Evolutionary conservation across 1,140 invertebrate genomes (phyloP), one percentile per base, ranked within the genome.

Genomic region (Brachionus manjavacas): DNA sequence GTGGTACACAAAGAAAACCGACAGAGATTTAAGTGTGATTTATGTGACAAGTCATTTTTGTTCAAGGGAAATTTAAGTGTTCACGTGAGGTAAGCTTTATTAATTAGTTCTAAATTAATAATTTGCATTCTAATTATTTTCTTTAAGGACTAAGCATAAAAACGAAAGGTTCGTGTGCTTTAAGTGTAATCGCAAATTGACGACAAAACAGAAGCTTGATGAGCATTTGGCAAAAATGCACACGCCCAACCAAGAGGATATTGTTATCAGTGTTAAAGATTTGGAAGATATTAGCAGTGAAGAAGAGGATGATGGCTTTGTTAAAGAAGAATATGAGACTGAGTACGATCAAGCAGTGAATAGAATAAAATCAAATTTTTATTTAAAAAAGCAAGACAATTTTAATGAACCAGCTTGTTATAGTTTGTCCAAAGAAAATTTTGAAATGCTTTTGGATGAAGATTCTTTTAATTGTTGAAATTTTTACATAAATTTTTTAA

Each of bases 21-120:
- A 4, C 41, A 52, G 11, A 46, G 25, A 76, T 76, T 76, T 28
- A 76, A 76, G 4, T 76, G 72, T 49, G 4, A 49, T 76, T 76
- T 76, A 20, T 76, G 72, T 35, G 43, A 76, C 11, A 76, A 76
- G 43, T 49, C 72, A 49, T 76, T 76, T 76, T 49, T 76, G 72
- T 76, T 49, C 20, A 76, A 49, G 52, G 72, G 72, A 20, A 76
- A 76, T 76, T 76, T 76, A 46, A 25, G 20, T 46, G 72, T 76
- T 49, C 72, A 76, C 23, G 11, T 49, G 3, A 74, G 35, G 70
- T 74, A 9, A 74, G 11, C 1, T n/a, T 14, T 12, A 46, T 46
- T 11, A 46, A 70, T 31, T n/a, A 12, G n/a, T 35, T 31, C 4
- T n/a, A 72, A 35, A 16, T 74, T 74, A 16, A 72, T 6, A n/a